These are phyloP conservation scores for Pyrocoelia pectoralis DNA, from an alignment of 2,888 invertebrate species.

Conservation along the genomic window DNA sequence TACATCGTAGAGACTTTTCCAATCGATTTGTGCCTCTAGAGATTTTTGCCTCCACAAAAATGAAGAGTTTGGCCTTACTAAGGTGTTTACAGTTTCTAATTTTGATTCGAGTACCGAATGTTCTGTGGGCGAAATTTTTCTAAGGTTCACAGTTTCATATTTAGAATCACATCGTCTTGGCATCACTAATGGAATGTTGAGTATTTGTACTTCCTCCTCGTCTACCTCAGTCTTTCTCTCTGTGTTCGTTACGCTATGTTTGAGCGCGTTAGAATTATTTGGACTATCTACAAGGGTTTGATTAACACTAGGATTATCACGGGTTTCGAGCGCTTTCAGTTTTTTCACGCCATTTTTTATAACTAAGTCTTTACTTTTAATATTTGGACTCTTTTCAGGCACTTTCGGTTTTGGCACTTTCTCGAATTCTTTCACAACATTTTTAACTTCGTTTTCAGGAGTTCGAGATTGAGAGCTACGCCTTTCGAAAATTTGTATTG, in stretches of 20 bases:
- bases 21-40: constrained; percentile 41
- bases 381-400: constrained; percentile 67
- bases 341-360: constrained; percentile 64
- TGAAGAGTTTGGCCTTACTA: constrained; percentile 69
- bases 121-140: constrained; percentile 38
- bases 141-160: constrained; percentile 48
- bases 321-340: constrained; percentile 61
- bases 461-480: constrained; percentile 43
- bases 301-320: constrained; percentile 1
- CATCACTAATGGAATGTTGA: constrained; percentile 49
- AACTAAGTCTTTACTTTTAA: constrained; percentile 64
- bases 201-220: constrained; percentile 51
- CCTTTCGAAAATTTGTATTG: constrained; percentile 57
- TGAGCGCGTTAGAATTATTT: not conserved
- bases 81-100: constrained; percentile 28
- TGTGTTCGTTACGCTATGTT: not conserved
- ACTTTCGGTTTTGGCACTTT: constrained; percentile 66
- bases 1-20: constrained; percentile 44
- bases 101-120: constrained; percentile 33
- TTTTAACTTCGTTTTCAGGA: constrained; percentile 22
- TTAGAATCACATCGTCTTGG: constrained; percentile 53
- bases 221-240: constrained; percentile 34
- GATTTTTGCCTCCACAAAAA: constrained; percentile 69
- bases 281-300: not conserved
- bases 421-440: constrained; percentile 47